Evolutionary conservation across 2,113 vertebrate species (phyloP), one percentile per base, ranked within the genome.

Genomic region (Muntiacus reevesi): DNA sequence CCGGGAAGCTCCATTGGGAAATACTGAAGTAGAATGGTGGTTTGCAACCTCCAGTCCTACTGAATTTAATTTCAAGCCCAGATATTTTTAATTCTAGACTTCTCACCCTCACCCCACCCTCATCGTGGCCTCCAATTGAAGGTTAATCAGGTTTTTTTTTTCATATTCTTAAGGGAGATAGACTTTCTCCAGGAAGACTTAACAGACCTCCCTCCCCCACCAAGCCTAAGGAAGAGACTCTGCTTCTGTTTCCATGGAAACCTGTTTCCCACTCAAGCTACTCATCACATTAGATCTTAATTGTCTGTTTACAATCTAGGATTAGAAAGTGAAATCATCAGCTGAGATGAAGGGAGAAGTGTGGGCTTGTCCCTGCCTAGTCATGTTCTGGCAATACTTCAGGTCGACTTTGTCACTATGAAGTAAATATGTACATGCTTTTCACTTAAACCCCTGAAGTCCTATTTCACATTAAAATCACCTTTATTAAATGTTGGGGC

Each of bases 231-330:
- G 60, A 27, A 59, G 52, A 62, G 55, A 81, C 30, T 47, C 33
- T 74, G 19, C 40, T 91, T 87, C 89, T 89, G 47, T 91, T 97
- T 86, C 87, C 83, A 55, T 28, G 27, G 60, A 6, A 96, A 89
- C n/a, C 89, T 81, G 5, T 88, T 95, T 76, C 45, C 92, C 43
- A 30, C 45, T 64, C 60, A 62, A 59, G 50, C 13, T 88, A 67
- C 21, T 91, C 71, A 81, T 88, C 59, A 55, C 52, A 47, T 16
- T 94, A 87, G 62, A 81, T 82, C 78, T 78, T 78, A 40, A 64
- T 45, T 87, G 50, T 64, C 71, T 89, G 62, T 76, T 81, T 76
- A 71, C 50, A 55, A 1, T 81, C 33, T 62, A 83, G 50, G 55
- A 36, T 83, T 78, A 78, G 81, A 94, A 95, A 62, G 71, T 94